Conservation (phyloP, 1,140 invertebrate genomes). For the Pissodes strobi region DNA sequence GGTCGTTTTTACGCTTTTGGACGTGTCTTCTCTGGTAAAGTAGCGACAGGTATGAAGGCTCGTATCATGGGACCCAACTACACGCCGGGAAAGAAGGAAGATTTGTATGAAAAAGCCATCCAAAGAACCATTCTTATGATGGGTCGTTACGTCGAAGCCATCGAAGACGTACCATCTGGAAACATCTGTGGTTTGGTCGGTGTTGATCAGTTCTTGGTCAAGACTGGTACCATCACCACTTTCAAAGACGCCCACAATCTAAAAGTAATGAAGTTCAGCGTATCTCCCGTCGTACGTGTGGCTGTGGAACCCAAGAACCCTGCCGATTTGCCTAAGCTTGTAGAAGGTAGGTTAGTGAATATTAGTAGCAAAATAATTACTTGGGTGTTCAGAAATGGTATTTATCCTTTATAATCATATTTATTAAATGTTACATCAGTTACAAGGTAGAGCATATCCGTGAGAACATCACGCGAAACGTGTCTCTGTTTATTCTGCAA, state of each 20-base stretch:
- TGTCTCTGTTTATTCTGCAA: no score
- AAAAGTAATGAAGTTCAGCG: constrained; percentile 98
- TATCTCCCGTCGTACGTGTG: constrained; percentile 98
- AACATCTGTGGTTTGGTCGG: constrained; percentile 99
- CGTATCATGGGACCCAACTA: constrained; percentile 99
- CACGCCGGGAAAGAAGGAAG: constrained; percentile 97
- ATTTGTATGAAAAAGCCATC: constrained; percentile 98
- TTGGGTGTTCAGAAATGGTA: neutral
- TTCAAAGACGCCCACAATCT: constrained; percentile 99
- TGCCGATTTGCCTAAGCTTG: constrained; percentile 97
- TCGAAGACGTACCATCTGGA: constrained; percentile 98
- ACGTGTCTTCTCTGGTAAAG: constrained; percentile 98
- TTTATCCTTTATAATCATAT: neutral
- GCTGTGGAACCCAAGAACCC: constrained; percentile 99
- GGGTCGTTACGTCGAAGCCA: constrained; percentile 99
- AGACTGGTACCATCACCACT: constrained; percentile 99
- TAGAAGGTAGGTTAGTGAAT: constrained; percentile 84
- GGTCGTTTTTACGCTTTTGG: constrained; percentile 99
- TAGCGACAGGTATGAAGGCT: constrained; percentile 92
- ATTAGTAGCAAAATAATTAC: no score
- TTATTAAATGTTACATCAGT: neutral
- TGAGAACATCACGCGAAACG: no score
- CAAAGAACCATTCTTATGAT: constrained; percentile 99
- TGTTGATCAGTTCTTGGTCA: constrained; percentile 99
- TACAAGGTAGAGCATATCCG: no score